Conservation (phyloP, 2,113 vertebrate genomes). For the Xenus cinereus region DNA sequence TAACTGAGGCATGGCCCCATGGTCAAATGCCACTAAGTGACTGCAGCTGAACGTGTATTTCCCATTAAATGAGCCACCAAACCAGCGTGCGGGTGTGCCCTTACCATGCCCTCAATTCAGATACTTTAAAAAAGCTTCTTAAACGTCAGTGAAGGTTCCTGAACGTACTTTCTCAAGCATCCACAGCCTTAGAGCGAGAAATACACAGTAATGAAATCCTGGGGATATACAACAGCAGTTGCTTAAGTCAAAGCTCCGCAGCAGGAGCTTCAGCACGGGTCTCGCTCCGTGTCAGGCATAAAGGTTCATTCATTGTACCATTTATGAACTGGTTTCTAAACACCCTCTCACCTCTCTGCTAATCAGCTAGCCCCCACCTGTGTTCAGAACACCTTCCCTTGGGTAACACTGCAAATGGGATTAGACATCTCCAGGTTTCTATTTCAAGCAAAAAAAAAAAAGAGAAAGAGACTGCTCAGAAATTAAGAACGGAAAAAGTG, state of each 20-base stretch:
- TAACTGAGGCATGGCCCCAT: not conserved
- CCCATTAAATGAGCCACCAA: not conserved
- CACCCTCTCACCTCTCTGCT: not conserved
- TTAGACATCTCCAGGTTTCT: not conserved
- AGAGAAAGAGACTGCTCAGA: not conserved
- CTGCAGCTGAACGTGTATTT: not conserved
- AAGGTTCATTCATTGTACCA: not conserved
- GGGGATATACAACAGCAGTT: not conserved
- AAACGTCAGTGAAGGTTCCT: not conserved
- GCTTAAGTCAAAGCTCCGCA: not conserved
- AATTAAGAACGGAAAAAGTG: not conserved
- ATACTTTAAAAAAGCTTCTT: not conserved
- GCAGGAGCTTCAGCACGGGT: not conserved
- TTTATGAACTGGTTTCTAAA: not conserved
- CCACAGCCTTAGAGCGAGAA: not conserved
- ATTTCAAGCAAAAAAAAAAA: not conserved
- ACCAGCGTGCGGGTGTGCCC: not conserved
- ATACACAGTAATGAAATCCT: not conserved
- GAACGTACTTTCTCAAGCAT: not conserved
- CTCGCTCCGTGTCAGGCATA: not conserved
- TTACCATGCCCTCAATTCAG: not conserved
- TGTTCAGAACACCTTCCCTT: not conserved
- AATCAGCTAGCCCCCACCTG: not conserved
- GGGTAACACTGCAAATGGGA: not conserved
- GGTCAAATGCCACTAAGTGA: not conserved